phyloP scores from a whole-genome alignment of 2,797 vertebrate species.

The Ptychobarbus kaznakovi region DNA sequence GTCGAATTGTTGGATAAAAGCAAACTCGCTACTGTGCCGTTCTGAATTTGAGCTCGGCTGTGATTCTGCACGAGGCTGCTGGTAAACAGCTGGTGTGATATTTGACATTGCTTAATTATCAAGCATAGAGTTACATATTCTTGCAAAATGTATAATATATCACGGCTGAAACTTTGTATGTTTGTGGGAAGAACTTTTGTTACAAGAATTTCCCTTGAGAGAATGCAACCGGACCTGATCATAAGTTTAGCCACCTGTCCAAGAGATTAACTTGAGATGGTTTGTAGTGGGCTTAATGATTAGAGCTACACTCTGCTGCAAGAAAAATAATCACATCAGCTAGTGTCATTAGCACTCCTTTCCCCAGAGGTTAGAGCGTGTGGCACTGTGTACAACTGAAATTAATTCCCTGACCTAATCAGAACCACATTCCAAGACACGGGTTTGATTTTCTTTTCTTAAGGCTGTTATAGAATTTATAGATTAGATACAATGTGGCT shows the following conservation, averaged over 20 bases:
- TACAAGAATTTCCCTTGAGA: constrained; percentile 48
- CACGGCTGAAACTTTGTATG: constrained; percentile 39
- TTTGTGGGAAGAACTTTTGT: constrained; percentile 38
- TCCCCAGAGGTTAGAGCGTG: constrained; percentile 52
- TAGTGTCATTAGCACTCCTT: constrained; percentile 61
- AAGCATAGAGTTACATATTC: constrained; percentile 16
- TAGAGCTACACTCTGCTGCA: constrained; percentile 56
- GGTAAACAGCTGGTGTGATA: background rate
- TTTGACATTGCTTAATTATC: constrained; percentile 14
- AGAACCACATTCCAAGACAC: constrained; percentile 49
- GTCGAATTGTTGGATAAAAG: background rate
- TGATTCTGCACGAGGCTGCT: background rate
- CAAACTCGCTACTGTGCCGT: background rate
- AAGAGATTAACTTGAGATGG: constrained; percentile 61
- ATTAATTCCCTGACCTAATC: constrained; percentile 64
- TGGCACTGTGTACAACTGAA: constrained; percentile 55
- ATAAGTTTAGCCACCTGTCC: constrained; percentile 62
- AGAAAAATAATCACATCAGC: constrained; percentile 64
- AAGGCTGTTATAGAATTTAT: constrained; percentile 54
- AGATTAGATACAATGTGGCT: constrained; percentile 52
- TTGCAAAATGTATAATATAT: constrained; percentile 3
- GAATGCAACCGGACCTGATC: constrained; percentile 44
- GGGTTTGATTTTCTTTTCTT: constrained; percentile 57
- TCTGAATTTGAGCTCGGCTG: background rate
- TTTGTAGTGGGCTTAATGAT: constrained; percentile 61